Evolutionary conservation across 2,888 invertebrate species (phyloP), one percentile per base, ranked within the genome.

Genomic region (Pegoplata infirma): DNA sequence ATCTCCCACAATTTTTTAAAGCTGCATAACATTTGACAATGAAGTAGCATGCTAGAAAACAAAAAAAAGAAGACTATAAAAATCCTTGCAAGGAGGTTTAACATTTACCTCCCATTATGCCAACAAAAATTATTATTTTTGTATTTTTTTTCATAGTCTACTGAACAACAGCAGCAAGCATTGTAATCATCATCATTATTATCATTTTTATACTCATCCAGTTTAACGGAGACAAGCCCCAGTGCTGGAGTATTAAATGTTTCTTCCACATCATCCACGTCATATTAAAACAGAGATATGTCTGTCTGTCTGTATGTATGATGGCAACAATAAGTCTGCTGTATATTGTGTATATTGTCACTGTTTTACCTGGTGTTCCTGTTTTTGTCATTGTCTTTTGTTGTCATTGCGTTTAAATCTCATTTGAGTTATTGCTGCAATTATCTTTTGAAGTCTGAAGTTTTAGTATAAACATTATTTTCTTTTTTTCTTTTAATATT

Each of bases 361-460:
- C 85, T 85, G 86, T 68, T 64, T 40, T 49, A 56, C 3, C 59
- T 67, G 40, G 12, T 68, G 47, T 49, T 72, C 21, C 10, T 19
- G 17, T 53, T 63, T 64, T 28, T 49, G 25, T 21, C 63, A 66
- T 47, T 79, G 46, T 76, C 44, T 49, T 61, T 68, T 68, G 72
- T 77, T 76, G 73, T 76, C 81, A 78, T 82, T 83, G 83, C 82
- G 78, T 81, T 81, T 82, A 86, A 87, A 87, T 87, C 87, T 87
- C 86, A 86, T 87, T 87, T 87, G 87, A 87, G 86, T 88, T 87
- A 87, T 87, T 87, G 84, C 88, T 83, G 86, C 86, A 87, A 87
- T 87, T 87, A 88, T 86, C 85, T 86, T 84, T 84, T 80, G 68
- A 79, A 74, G 74, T 79, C 66, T 74, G 59, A 79, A 79, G 78